Percentiles rank a stretch among this genome's conserved stretches.
phyloP scores from a whole-genome alignment of 2,888 invertebrate genomes.

The Dysmachus trigonus region DNA sequence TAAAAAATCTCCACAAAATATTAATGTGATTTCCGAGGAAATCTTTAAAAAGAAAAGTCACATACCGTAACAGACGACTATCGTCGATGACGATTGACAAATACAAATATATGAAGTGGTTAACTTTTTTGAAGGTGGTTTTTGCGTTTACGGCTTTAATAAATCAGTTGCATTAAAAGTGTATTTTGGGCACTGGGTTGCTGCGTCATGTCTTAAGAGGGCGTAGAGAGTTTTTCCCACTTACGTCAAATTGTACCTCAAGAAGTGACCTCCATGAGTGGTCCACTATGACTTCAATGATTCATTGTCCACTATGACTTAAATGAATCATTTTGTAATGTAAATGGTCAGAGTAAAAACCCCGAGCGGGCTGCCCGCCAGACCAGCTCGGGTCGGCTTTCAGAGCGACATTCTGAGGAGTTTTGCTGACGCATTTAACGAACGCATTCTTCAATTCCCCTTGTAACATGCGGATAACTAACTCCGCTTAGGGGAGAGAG shows the following conservation, averaged over 20 bases:
- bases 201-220: background rate
- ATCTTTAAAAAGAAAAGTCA: background rate
- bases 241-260: background rate
- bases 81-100: background rate
- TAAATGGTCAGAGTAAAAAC: slow-evolving; percentile 5
- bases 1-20: background rate
- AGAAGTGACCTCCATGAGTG: background rate
- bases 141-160: no score
- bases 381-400: background rate
- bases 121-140: background rate
- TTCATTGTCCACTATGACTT: background rate
- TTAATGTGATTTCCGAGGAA: background rate
- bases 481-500: background rate
- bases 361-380: background rate
- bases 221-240: background rate
- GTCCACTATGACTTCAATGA: background rate
- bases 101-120: background rate
- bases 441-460: background rate
- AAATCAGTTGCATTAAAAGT: background rate
- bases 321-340: background rate
- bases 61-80: background rate
- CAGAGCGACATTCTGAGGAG: background rate
- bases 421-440: background rate
- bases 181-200: background rate
- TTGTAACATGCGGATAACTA: background rate